phyloP scores from a whole-genome alignment of 2,888 invertebrate genomes.

The Hyppa rectilinea region DNA sequence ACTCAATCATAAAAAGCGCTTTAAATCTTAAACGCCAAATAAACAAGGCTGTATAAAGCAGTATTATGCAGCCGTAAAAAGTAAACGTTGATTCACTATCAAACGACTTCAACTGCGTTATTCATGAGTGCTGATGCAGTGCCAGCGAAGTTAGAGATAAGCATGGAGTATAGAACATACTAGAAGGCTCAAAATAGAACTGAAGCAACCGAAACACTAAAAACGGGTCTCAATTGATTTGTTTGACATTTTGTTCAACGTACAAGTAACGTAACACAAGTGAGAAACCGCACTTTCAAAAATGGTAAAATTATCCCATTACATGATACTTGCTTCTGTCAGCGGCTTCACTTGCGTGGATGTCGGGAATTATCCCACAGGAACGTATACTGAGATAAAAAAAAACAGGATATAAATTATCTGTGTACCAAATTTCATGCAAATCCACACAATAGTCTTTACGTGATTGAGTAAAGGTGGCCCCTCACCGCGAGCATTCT shows the following conservation, averaged over 20 bases:
- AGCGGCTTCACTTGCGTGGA: too few relatives aligned
- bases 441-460: too few relatives aligned
- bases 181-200: conserved; percentile 7
- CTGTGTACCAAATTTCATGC: too few relatives aligned
- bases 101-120: conserved; percentile 58
- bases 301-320: neutral
- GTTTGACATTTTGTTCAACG: neutral
- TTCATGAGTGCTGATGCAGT: conserved; percentile 66
- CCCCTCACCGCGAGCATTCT: too few relatives aligned
- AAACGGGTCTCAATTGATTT: neutral
- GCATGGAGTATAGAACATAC: conserved; percentile 1
- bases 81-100: conserved; percentile 61
- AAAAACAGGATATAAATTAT: too few relatives aligned
- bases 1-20: conserved; percentile 2
- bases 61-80: conserved; percentile 53
- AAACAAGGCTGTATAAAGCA: conserved; percentile 24
- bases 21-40: conserved; percentile 25
- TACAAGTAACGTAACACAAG: neutral
- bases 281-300: neutral
- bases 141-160: conserved; percentile 59
- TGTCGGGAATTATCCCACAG: too few relatives aligned
- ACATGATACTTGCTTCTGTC: too few relatives aligned
- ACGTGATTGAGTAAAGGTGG: too few relatives aligned
- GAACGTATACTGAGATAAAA: too few relatives aligned
- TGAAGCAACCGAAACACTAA: neutral